Conservation (phyloP, 2,888 invertebrate species). For the Mayetiola destructor region DNA sequence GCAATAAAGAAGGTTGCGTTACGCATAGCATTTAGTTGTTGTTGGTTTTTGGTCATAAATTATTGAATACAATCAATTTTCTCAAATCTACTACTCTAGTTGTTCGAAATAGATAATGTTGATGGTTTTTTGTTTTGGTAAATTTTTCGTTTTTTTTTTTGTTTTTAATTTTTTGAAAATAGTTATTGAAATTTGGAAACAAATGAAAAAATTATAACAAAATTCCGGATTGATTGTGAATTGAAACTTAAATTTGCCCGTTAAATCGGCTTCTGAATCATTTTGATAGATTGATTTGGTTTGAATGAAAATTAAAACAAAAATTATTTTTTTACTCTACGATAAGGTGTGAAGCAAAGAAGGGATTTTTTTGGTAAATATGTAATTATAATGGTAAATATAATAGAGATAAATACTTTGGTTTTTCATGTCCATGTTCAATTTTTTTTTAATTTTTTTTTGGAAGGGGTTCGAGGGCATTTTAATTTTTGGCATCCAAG, state of each 20-base stretch:
- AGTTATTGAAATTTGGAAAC: neutral
- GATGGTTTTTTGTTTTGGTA: neutral
- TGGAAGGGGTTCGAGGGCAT: neutral
- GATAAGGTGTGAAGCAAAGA: conserved; percentile 13
- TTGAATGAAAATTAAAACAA: no score
- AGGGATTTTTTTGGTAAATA: conserved; percentile 3
- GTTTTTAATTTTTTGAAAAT: neutral
- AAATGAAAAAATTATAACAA: neutral
- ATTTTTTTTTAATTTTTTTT: neutral
- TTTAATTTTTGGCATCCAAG: conserved; percentile 4
- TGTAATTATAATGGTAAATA: conserved; percentile 12
- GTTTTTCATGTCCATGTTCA: neutral
- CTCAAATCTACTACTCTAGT: conserved; percentile 12
- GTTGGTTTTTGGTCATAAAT: conserved; percentile 11
- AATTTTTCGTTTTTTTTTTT: neutral
- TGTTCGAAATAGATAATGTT: neutral
- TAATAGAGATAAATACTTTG: conserved; percentile 7
- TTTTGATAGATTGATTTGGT: conserved; percentile 5
- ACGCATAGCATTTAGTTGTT: conserved; percentile 1
- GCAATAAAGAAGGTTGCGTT: neutral
- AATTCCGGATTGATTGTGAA: neutral
- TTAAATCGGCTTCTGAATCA: neutral
- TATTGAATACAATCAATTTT: conserved; percentile 5
- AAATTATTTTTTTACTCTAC: conserved; percentile 11
- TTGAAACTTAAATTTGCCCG: neutral